phyloP scores from a whole-genome alignment of 2,797 vertebrate species.

The Potorous gilbertii region DNA sequence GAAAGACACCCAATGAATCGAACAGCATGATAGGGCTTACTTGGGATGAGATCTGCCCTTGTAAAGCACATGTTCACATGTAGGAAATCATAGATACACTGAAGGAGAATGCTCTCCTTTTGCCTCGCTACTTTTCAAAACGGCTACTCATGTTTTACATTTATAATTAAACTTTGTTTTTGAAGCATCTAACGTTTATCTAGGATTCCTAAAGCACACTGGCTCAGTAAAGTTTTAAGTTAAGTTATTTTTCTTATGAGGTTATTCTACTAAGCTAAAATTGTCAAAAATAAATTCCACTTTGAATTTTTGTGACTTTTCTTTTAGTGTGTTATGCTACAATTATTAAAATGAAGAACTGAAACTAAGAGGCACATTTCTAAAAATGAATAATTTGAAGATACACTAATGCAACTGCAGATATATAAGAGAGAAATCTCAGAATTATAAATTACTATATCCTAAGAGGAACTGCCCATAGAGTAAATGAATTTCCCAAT shows the following conservation, averaged over 20 bases:
- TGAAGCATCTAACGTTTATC: neutral
- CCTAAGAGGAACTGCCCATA: neutral
- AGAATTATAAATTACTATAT: neutral
- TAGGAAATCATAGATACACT: neutral
- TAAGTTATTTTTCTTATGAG: neutral
- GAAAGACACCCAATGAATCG: neutral
- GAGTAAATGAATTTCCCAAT: neutral
- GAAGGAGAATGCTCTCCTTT: neutral
- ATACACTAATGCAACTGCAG: neutral
- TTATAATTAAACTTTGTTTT: neutral
- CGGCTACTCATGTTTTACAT: neutral
- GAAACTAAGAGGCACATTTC: neutral
- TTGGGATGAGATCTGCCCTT: neutral
- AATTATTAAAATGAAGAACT: neutral
- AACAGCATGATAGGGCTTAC: neutral
- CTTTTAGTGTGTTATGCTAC: neutral
- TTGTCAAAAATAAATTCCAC: neutral
- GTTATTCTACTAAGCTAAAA: neutral
- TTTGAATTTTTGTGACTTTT: neutral
- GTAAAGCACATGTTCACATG: neutral
- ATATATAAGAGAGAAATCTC: neutral
- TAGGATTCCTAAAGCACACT: neutral
- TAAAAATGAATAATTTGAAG: neutral
- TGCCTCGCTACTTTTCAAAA: neutral
- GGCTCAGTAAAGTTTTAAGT: neutral